These are phyloP conservation scores for Rhinatrema bivittatum DNA, from an alignment of 2,797 vertebrate genomes.

Conservation along the genomic window DNA sequence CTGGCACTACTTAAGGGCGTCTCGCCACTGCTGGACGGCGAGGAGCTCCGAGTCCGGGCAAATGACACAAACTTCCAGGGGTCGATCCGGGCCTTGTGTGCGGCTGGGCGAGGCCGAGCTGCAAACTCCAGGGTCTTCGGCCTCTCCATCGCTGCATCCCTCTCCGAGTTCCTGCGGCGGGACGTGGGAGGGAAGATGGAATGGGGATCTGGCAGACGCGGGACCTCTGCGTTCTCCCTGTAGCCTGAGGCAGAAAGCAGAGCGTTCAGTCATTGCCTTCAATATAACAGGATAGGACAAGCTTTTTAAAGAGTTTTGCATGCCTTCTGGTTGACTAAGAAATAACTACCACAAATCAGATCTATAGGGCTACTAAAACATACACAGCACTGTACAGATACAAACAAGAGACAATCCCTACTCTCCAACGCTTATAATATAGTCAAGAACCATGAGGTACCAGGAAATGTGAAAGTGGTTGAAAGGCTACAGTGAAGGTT, in stretches of 20 bases:
- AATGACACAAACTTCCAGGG: constrained; percentile 78
- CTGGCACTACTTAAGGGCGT: constrained; percentile 40
- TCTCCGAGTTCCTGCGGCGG: constrained; percentile 49
- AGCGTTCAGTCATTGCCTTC: no score
- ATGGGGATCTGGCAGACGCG: constrained; percentile 64
- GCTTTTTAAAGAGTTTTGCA: no score
- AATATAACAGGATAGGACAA: constrained; percentile 22
- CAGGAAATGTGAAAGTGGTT: no score
- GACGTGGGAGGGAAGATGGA: constrained; percentile 51
- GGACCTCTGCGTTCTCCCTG: constrained; percentile 58
- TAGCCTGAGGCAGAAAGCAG: constrained; percentile 39
- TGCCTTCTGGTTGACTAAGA: no score
- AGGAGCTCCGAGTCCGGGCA: constrained; percentile 67
- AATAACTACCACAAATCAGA: no score
- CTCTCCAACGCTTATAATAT: no score
- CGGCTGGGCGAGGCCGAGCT: constrained; percentile 71
- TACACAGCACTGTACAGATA: no score
- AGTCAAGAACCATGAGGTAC: no score
- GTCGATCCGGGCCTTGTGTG: constrained; percentile 63
- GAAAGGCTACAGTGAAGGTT: no score
- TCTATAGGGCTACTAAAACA: no score
- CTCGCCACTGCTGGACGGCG: constrained; percentile 63
- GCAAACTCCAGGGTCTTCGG: constrained; percentile 82
- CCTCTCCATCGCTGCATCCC: constrained; percentile 56
- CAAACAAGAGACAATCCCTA: no score